Evolutionary conservation across 1,140 invertebrate genomes (phyloP), one percentile per base, ranked within the genome.

Genomic region (Agrypnia vestita): DNA sequence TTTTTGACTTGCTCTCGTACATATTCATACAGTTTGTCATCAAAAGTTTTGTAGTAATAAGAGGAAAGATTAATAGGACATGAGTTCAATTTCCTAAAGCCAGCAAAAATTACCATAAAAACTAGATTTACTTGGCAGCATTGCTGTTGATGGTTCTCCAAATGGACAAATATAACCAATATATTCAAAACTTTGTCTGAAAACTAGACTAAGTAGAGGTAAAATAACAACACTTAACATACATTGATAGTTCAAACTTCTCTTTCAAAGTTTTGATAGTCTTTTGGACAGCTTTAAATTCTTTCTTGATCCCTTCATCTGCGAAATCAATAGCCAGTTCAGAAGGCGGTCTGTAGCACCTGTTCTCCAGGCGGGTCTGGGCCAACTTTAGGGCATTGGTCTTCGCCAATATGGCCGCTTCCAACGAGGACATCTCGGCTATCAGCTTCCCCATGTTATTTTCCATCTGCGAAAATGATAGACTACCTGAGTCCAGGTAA

Each of bases 341-440:
- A n/a, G 47, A 17, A 17, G 49, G 25, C 6, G 73, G 73, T 7
- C 79, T 46, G 56, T 69, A 71, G 51, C 46, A 74, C 19, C 79
- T 21, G 56, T 76, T 76, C 43, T 76, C 79, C 12, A 80, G 75
- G 19, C 59, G 59, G 7, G 79, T 80, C 53, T 76, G 59, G 10
- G 64, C 74, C n/a, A 80, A 15, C 67, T 80, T 80, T n/a, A 79
- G 17, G 13, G 43, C 67, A 15, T 71, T 71, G 43, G 67, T 55
- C 25, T 56, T 73, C 11, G 71, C 17, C 1, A 43, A 13, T 8
- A 73, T 21, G 7, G 71, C 12, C 0, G 51, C 71, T 17, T 76
- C n/a, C n/a, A 76, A 21, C 1, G 43, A 0, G 11, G 17, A 8
- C 35, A 76, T 59, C 11, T 61, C 56, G 8, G 35, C 25, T 0